Conservation (phyloP, 2,113 vertebrate species). For the Neodontobutis hainanensis region DNA sequence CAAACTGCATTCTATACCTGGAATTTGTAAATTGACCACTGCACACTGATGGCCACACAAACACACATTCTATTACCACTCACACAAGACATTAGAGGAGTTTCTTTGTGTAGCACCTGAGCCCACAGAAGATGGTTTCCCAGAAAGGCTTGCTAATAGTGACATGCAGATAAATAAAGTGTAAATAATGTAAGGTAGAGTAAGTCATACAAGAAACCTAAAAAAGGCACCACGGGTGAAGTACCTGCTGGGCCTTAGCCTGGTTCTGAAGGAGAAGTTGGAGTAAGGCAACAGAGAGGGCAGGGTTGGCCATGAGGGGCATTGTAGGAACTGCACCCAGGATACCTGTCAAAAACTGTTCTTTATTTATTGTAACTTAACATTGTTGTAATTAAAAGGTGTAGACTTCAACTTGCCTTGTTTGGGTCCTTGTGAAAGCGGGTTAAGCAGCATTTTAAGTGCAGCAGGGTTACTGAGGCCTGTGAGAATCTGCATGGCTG, state of each 20-base stretch:
- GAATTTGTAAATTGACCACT: constrained; percentile 15
- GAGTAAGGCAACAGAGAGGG: constrained; percentile 85
- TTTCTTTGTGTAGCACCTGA: constrained; percentile 81
- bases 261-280: constrained; percentile 90
- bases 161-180: constrained; percentile 28
- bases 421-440: constrained; percentile 85
- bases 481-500: constrained; percentile 86
- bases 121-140: constrained; percentile 81
- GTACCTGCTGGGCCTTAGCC: constrained; percentile 86
- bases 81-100: constrained; percentile 75
- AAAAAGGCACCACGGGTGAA: constrained; percentile 7
- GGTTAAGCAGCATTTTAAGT: constrained; percentile 88
- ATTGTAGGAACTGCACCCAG: constrained; percentile 84
- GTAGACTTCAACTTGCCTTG: constrained; percentile 76
- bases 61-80: constrained; percentile 70
- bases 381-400: background rate
- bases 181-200: background rate
- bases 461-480: constrained; percentile 87
- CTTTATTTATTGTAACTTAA: background rate
- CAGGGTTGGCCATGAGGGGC: constrained; percentile 83
- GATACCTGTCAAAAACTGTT: constrained; percentile 77
- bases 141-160: constrained; percentile 79
- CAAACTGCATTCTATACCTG: constrained; percentile 24
- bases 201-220: constrained; percentile 25
- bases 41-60: constrained; percentile 37